Evolutionary conservation across 1,140 invertebrate genomes (phyloP).

Genomic region (Dolichoris vasculosae): DNA sequence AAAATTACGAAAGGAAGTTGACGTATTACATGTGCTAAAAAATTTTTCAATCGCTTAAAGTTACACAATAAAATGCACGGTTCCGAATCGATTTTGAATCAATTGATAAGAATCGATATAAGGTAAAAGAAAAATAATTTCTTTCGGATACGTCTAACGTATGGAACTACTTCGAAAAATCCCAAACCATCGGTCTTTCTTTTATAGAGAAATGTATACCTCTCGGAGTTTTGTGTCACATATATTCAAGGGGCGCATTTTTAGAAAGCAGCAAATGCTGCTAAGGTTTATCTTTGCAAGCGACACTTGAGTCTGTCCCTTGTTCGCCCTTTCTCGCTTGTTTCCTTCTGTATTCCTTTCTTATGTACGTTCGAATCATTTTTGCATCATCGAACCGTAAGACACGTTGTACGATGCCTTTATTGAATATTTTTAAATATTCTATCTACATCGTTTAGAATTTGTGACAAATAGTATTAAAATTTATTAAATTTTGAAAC

Average conservation of each 20-base stretch:
- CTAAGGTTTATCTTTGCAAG: not conserved
- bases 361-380: conserved; percentile 10
- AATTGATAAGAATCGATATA: not conserved
- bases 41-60: not conserved
- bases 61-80: not conserved
- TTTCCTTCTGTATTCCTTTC: not conserved
- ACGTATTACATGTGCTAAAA: not conserved
- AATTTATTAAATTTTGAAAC: no score
- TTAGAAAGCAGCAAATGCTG: not conserved
- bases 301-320: not conserved
- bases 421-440: not conserved
- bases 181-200: not conserved
- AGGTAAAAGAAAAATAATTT: not conserved
- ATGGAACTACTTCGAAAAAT: not conserved
- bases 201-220: not conserved
- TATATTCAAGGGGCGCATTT: not conserved
- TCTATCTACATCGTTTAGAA: not conserved
- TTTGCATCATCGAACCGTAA: conserved; percentile 32
- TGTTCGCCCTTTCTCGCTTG: not conserved
- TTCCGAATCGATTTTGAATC: not conserved
- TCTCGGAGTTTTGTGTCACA: not conserved
- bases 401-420: not conserved
- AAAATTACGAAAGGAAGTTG: no score
- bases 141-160: not conserved
- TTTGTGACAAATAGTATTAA: not conserved